Conservation (phyloP, 2,888 invertebrate species). For the Tiliacea citrago region DNA sequence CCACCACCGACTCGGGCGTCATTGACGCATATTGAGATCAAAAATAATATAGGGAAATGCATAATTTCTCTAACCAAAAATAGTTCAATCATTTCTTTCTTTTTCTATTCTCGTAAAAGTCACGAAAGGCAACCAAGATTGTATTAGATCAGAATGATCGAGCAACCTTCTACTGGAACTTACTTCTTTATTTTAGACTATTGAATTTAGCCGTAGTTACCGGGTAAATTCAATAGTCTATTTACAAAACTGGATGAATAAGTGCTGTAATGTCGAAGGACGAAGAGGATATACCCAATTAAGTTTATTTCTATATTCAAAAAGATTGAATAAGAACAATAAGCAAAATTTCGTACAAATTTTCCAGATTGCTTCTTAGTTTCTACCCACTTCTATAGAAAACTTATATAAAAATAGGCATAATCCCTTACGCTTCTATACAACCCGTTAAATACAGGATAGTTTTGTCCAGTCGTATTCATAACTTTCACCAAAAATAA, state of each 20-base stretch:
- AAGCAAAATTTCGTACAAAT: neutral
- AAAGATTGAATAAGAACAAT: neutral
- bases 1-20: no score
- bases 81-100: neutral
- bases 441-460: neutral
- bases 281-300: neutral
- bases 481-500: neutral
- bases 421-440: neutral
- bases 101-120: neutral
- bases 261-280: neutral
- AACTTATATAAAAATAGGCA: neutral
- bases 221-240: neutral
- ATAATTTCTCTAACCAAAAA: neutral
- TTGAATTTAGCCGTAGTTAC: no score
- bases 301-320: neutral
- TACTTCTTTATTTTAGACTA: neutral
- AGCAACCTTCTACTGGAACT: neutral
- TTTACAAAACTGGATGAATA: neutral
- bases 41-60: neutral
- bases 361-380: neutral
- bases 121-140: neutral
- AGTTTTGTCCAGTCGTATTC: conserved; percentile 6
- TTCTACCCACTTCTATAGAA: neutral
- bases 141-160: conserved; percentile 9
- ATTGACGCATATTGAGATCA: neutral